Base-by-base conservation (phyloP, 2,797 vertebrate genomes). In the Lepus oiostolus region DNA sequence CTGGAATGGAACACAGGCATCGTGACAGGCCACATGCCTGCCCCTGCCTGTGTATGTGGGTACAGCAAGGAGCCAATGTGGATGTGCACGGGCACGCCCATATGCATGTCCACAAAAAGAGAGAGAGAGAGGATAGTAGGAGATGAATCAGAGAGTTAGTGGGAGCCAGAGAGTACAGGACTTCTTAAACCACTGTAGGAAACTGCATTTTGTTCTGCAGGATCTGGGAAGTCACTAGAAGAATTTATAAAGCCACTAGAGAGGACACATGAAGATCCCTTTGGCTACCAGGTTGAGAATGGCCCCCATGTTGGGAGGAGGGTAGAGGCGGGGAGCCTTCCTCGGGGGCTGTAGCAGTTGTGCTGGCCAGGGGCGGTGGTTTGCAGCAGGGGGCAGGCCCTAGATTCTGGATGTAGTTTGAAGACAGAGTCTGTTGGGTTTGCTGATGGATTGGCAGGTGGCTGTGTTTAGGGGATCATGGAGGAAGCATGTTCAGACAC, bases 171-270 rank as follows among this genome's bases (percentile, higher is more conserved):
- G n/a, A 74, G 47, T 3, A 14, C 2, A 50, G 92, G 79, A 16
- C 63, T 26, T 72, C 81, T 80, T 24, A 47, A 62, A 84, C n/a
- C 11, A 19, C 35, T 54, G 28, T 47, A 32, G 72, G 62, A 47
- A 22, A 12, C 4, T 35, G 24, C 35, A 12, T 77, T 90, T 92
- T 74, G 79, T 92, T 88, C 50, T 65, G 74, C 50, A 63, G 72
- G 12, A 32, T 38, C 38, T 65, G 62, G 52, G 70, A 77, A 81
- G 26, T 84, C 47, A 5, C 54, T 38, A 72, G 42, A 76, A 68
- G 80, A 24, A 32, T 90, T 88, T 76, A 47, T 47, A 47, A 30
- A 95, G 67, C 21, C 14, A 58, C 54, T 16, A 88, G 71, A 88
- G 52, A 65, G 83, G 32, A 50, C 35, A 54, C 16, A 16, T 60